Evolutionary conservation across 2,797 vertebrate genomes (phyloP).

Genomic region (Arctocebus calabarensis): DNA sequence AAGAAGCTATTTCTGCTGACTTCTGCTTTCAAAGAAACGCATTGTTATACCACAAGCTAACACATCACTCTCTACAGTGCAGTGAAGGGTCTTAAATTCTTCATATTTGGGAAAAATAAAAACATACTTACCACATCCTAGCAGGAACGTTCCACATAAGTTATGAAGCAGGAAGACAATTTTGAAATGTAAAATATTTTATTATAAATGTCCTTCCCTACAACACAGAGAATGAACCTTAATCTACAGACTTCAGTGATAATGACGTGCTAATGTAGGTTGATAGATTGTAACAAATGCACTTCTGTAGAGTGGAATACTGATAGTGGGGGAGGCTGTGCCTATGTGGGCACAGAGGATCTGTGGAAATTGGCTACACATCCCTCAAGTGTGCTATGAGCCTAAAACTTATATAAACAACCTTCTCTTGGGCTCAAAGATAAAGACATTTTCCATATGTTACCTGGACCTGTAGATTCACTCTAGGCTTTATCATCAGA

Average conservation of each 20-base stretch:
- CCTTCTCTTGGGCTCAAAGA: not conserved
- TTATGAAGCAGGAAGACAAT: not conserved
- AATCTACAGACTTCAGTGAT: not conserved
- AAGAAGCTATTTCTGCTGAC: not conserved
- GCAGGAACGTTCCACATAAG: not conserved
- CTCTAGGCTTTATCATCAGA: not conserved
- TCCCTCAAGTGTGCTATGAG: not conserved
- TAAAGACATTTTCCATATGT: not conserved
- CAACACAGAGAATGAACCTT: not conserved
- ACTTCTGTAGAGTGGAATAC: not conserved
- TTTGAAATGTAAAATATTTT: conserved; percentile 49
- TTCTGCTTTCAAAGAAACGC: conserved; percentile 3
- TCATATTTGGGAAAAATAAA: not conserved
- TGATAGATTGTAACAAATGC: not conserved
- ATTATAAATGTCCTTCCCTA: not conserved
- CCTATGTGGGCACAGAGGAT: not conserved
- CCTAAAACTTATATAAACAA: not conserved
- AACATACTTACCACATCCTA: not conserved
- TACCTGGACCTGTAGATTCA: not conserved
- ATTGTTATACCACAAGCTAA: not conserved
- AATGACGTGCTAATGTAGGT: not conserved
- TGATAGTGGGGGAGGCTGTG: not conserved
- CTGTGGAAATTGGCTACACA: not conserved
- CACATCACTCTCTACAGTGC: not conserved
- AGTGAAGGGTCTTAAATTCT: not conserved